Percentiles rank a stretch among this genome's conserved stretches.
phyloP scores from a whole-genome alignment of 2,888 invertebrate species.

The Vandiemenella viatica region DNA sequence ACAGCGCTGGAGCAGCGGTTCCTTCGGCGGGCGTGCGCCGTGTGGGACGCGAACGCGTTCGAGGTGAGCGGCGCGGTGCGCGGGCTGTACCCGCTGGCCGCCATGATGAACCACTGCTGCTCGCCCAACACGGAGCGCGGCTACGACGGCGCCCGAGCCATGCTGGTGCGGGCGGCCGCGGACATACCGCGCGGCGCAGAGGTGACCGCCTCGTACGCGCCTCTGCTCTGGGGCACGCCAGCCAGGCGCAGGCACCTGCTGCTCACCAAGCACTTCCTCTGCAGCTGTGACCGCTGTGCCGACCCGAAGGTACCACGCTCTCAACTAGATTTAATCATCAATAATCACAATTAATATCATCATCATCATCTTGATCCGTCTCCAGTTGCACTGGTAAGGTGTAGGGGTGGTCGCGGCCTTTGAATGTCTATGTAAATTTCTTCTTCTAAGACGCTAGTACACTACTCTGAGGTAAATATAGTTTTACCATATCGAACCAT shows the following conservation, averaged over 20 bases:
- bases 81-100: conserved; percentile 50
- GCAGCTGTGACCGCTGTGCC: conserved; percentile 46
- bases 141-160: conserved; percentile 37
- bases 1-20: background rate
- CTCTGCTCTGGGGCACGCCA: conserved; percentile 50
- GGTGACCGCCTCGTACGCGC: conserved; percentile 49
- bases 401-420: no score
- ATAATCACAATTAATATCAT: no score
- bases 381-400: no score
- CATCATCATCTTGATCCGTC: no score
- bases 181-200: conserved; percentile 43
- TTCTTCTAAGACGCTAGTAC: no score
- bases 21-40: conserved; percentile 34
- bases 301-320: conserved; percentile 41
- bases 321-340: no score
- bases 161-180: conserved; percentile 43
- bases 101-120: conserved; percentile 54
- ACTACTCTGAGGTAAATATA: no score
- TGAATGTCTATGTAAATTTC: no score
- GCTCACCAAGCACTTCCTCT: conserved; percentile 52
- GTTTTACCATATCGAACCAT: no score
- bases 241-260: conserved; percentile 43
- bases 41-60: conserved; percentile 53
- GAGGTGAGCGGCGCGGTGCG: conserved; percentile 38
- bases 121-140: conserved; percentile 48